phyloP scores from a whole-genome alignment of 2,113 vertebrate genomes.

The Strigops habroptila region DNA sequence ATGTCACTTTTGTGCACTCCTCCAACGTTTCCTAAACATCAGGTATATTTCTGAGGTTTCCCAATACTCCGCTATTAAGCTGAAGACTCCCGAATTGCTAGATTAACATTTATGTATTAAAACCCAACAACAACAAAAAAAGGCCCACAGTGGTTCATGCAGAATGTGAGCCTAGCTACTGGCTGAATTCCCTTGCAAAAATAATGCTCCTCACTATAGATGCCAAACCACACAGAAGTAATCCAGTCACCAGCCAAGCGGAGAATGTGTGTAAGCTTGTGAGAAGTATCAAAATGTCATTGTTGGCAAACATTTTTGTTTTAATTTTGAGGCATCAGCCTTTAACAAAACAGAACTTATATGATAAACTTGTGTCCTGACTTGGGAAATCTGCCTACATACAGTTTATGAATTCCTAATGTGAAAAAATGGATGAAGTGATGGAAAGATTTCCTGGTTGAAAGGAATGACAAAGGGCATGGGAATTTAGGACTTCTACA shows the following conservation, averaged over 20 bases:
- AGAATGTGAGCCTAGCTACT: neutral
- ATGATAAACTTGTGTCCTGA: neutral
- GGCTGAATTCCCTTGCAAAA: neutral
- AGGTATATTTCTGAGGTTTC: neutral
- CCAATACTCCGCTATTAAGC: neutral
- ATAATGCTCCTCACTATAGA: neutral
- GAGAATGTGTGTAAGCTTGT: neutral
- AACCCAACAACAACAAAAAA: neutral
- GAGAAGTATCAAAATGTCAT: neutral
- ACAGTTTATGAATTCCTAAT: neutral
- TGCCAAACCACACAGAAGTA: neutral
- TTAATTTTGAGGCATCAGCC: neutral
- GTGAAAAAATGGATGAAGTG: neutral
- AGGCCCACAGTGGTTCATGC: neutral
- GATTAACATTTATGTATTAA: neutral
- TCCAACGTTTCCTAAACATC: neutral
- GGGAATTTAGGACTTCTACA: neutral
- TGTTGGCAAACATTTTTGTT: neutral
- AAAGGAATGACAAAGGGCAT: neutral
- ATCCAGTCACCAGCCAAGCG: neutral
- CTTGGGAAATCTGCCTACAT: neutral
- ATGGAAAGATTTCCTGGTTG: neutral
- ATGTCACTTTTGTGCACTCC: rapidly evolving
- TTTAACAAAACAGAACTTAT: neutral
- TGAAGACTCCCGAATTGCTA: neutral